A percentile compares a stretch with the other conserved stretches of the same genome.
phyloP scores from a whole-genome alignment of 2,113 vertebrate genomes.

The Pipra filicauda region DNA sequence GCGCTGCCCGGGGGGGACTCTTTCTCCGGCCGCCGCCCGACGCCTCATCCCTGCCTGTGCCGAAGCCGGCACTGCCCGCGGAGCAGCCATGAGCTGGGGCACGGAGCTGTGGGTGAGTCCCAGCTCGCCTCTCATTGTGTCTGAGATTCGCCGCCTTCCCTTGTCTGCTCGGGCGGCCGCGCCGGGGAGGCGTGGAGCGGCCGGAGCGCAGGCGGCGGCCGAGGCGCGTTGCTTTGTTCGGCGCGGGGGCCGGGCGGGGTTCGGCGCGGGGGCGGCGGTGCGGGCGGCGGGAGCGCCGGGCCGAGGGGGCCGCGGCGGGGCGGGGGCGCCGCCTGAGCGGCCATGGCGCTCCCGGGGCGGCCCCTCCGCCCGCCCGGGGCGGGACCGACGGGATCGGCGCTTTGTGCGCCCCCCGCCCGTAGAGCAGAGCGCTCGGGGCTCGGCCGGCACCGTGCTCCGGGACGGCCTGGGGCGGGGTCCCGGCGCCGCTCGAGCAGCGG shows the following conservation, averaged over 20 bases:
- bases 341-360: not conserved
- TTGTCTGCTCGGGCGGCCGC: not conserved
- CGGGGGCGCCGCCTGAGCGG: not conserved
- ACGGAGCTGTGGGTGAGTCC: slow-evolving; percentile 80
- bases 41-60: not conserved
- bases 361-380: too few relatives aligned
- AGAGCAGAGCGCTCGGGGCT: too few relatives aligned
- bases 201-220: not conserved
- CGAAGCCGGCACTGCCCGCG: not conserved
- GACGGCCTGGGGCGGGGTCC: not conserved
- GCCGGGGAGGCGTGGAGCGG: not conserved
- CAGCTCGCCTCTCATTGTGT: slow-evolving; percentile 57
- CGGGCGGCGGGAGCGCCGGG: too few relatives aligned
- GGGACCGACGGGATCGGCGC: not conserved
- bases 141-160: not conserved
- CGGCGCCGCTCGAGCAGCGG: not conserved
- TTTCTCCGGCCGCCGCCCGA: not conserved
- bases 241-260: not conserved
- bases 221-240: not conserved
- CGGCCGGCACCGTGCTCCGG: too few relatives aligned
- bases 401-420: too few relatives aligned
- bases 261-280: too few relatives aligned
- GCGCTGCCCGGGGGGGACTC: not conserved
- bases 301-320: not conserved
- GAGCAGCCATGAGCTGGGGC: slow-evolving; percentile 80